Evolutionary conservation across 2,113 vertebrate genomes (phyloP), one percentile per base, ranked within the genome.

Genomic region (Crotophaga sulcirostris): DNA sequence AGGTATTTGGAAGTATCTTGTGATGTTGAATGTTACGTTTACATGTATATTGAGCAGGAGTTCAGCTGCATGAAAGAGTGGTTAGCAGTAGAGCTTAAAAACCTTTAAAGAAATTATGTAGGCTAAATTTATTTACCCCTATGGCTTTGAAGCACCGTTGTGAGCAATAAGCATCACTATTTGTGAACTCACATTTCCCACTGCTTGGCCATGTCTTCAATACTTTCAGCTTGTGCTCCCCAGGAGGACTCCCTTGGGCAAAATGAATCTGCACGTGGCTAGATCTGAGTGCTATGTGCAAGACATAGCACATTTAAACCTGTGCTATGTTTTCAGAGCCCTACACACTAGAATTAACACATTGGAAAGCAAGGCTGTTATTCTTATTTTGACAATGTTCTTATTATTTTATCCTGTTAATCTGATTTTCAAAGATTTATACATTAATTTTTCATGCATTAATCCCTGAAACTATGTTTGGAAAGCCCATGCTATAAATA

Each of bases 341-440:
- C 25, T 87, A n/a, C 17, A 82, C 87, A 95, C 80, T 4, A 49
- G 15, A 91, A 92, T 70, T 63, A 88, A 63, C 20, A 44, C 63
- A 13, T 67, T 64, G 73, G 33, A 19, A 87, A 91, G 24, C 16
- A 28, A 20, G 36, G 28, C 3, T 64, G 31, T 79, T 94, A 54
- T 74, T 96, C 77, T 91, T 92, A 25, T 80, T 85, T 93, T 92
- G 82, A 90, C 85, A 95, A 86, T 56, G 36, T 45, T 62, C 13
- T 78, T 69, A 72, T 83, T 94, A 67, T 90, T 94, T 94, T 92
- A 86, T 59, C n/a, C 40, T 40, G 16, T 18, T 90, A 91, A 93
- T 95, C 78, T 88, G 75, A 86, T 96, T 96, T 96, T 88, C 63
- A 80, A 63, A 93, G 91, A 93, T 91, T 93, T 94, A 93, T 85